Conservation (phyloP, 2,888 invertebrate genomes). For the Athetis lepigone region DNA sequence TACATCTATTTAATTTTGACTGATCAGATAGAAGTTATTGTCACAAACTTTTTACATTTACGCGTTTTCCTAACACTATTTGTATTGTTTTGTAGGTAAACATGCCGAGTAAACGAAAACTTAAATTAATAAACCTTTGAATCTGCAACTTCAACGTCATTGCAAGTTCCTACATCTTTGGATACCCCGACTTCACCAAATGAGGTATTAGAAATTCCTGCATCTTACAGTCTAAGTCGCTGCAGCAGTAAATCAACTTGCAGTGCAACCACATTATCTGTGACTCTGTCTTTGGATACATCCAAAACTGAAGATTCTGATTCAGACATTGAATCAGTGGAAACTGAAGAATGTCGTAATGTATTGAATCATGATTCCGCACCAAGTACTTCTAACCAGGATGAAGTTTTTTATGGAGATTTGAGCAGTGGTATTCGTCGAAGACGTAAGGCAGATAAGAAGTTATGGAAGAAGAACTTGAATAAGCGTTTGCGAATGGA, state of each 20-base stretch:
- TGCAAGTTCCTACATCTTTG: conserved; percentile 12
- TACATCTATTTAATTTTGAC: too few relatives aligned
- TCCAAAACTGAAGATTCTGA: conserved; percentile 12
- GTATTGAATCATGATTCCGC: conserved; percentile 9
- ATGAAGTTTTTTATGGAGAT: conserved; percentile 1
- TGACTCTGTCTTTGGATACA: conserved; percentile 12
- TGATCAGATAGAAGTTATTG: too few relatives aligned
- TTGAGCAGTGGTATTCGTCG: conserved; percentile 9
- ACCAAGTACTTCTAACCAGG: conserved; percentile 10
- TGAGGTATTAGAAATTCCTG: conserved; percentile 4
- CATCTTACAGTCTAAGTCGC: conserved; percentile 5
- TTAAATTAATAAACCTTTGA: too few relatives aligned
- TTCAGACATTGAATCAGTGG: conserved; percentile 18
- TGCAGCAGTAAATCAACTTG: conserved; percentile 15
- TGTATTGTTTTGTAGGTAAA: too few relatives aligned
- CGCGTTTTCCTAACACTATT: too few relatives aligned
- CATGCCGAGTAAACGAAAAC: too few relatives aligned
- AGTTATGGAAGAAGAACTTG: conserved; percentile 17
- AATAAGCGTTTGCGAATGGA: conserved; percentile 17
- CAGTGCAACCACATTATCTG: conserved; percentile 12
- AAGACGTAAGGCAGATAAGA: conserved; percentile 12
- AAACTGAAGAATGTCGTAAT: conserved; percentile 10
- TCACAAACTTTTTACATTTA: too few relatives aligned
- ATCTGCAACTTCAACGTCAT: too few relatives aligned
- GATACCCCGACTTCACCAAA: conserved; percentile 7